These are phyloP conservation scores for Sitophilus oryzae DNA, from an alignment of 1,140 invertebrate genomes.

Conservation along the genomic window DNA sequence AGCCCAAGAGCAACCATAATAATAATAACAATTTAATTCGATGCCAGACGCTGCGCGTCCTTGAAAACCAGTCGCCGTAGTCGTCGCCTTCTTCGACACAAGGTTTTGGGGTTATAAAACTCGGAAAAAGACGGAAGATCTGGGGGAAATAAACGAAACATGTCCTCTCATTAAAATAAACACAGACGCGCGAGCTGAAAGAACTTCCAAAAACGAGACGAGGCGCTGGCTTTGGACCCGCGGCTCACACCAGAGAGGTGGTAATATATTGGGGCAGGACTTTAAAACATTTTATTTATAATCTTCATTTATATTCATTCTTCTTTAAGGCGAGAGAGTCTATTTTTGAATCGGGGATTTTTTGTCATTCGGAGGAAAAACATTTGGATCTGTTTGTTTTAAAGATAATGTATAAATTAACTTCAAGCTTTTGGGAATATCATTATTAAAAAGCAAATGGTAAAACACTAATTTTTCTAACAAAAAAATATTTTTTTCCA, in stretches of 20 bases:
- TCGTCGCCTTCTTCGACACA: too few species aligned
- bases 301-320: conserved; percentile 26
- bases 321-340: conserved; percentile 5
- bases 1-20: background rate
- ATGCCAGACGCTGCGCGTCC: background rate
- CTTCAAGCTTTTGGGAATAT: too few species aligned
- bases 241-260: too few species aligned
- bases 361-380: too few species aligned
- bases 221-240: conserved; percentile 16
- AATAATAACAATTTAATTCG: background rate
- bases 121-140: conserved; percentile 23
- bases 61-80: conserved; percentile 9
- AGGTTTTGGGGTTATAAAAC: conserved; percentile 8
- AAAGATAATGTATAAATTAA: too few species aligned
- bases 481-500: too few species aligned
- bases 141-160: conserved; percentile 27
- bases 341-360: too few species aligned
- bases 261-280: conserved; percentile 24
- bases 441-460: too few species aligned
- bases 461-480: too few species aligned
- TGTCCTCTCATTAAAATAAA: conserved; percentile 29
- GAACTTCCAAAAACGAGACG: background rate
- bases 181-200: too few species aligned
- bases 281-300: conserved; percentile 23
- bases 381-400: too few species aligned